phyloP scores from a whole-genome alignment of 2,797 vertebrate genomes.

The Spea hammondii region DNA sequence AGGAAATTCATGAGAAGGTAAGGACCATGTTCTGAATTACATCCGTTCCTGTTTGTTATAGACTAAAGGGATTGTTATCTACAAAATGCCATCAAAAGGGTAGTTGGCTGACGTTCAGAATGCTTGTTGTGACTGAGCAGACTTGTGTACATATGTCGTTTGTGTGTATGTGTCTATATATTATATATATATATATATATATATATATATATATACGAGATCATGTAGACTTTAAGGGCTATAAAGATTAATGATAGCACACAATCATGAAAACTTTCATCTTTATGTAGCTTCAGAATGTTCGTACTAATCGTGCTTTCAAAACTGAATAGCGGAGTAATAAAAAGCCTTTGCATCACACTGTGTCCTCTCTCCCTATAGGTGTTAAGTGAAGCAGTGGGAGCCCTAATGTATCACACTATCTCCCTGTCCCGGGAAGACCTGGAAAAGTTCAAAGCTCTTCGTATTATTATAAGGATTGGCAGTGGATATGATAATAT shows the following conservation, averaged over 20 bases:
- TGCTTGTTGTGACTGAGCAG: background rate
- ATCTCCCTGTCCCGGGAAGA: conserved; percentile 86
- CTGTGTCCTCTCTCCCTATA: conserved; percentile 54
- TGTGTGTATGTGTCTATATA: background rate
- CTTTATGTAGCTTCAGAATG: background rate
- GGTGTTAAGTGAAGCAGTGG: conserved; percentile 88
- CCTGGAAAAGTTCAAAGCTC: conserved; percentile 87
- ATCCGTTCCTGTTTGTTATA: no score
- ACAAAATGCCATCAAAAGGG: no score
- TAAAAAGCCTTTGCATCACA: background rate
- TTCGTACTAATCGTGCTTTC: background rate
- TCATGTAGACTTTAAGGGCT: no score
- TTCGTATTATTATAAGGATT: conserved; percentile 85
- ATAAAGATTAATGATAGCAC: no score
- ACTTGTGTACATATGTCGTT: background rate
- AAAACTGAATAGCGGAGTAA: background rate
- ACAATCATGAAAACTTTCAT: no score
- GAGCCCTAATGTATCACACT: conserved; percentile 86
- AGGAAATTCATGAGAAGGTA: conserved; percentile 90
- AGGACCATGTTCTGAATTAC: no score
- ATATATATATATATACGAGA: no score
- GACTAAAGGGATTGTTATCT: no score
- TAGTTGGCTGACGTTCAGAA: no score
- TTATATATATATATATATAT: no score
- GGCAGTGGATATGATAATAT: conserved; percentile 87